These are phyloP conservation scores for Pseudonaja textilis DNA, from an alignment of 2,113 vertebrate species.

Conservation along the genomic window DNA sequence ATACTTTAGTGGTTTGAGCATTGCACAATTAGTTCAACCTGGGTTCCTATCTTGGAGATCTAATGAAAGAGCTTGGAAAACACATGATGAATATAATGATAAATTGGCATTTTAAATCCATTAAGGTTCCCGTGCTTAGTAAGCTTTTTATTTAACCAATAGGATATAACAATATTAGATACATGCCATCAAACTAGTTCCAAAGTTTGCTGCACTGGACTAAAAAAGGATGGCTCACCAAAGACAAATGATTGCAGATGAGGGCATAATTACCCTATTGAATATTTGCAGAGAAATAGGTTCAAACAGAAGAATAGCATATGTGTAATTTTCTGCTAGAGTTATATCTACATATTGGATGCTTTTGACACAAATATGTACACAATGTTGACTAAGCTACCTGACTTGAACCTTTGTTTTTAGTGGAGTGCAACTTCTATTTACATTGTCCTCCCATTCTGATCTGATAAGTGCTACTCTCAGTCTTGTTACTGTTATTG, in stretches of 20 bases:
- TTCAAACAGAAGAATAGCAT: not conserved
- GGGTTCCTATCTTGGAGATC: not conserved
- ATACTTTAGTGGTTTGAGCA: constrained; percentile 10
- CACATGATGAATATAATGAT: not conserved
- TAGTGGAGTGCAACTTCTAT: not conserved
- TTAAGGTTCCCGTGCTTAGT: not conserved
- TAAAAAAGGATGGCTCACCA: not conserved
- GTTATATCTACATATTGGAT: not conserved
- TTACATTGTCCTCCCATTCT: not conserved
- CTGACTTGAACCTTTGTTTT: not conserved
- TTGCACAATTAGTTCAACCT: not conserved
- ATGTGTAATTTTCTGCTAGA: not conserved
- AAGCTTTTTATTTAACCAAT: not conserved
- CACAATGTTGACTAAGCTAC: not conserved
- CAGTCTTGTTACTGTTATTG: not conserved
- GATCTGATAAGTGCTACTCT: not conserved
- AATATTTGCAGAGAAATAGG: not conserved
- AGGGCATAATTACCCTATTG: not conserved
- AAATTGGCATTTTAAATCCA: not conserved
- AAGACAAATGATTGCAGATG: not conserved
- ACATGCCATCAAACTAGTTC: not conserved
- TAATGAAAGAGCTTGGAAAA: constrained; percentile 2
- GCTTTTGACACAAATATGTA: not conserved
- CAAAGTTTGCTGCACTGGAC: not conserved
- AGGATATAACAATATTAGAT: not conserved